Evolutionary conservation across 2,113 vertebrate genomes (phyloP), one percentile per base, ranked within the genome.

Genomic region (Agelaius phoeniceus): DNA sequence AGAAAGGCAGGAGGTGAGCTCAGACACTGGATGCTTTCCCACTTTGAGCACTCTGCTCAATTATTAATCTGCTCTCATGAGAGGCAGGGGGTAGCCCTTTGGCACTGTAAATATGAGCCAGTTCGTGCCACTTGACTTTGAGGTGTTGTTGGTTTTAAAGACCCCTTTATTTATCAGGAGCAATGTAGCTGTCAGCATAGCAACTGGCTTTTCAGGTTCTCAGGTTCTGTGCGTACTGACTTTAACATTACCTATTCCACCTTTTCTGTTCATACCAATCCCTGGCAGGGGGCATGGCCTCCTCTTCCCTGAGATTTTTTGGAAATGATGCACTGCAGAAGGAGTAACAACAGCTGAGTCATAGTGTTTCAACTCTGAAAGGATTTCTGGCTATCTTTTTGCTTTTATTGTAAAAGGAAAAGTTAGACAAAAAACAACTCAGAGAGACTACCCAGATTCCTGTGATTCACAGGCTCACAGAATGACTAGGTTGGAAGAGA

Each of bases 1-100:
- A 73, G 73, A 89, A 86, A 84, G 37, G 48, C 67, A 84, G 80
- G 68, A 96, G 46, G 48, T 90, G 84, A 96, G 49, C 41, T 88
- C 76, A 94, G 80, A 71, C 0, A 0, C 48, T 96, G 93, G 87
- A 80, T 5, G 2, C 26, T 54, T 92, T 90, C 89, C 91, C 76
- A 81, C 18, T 74, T 73, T 46, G 20, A 95, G 61, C 68, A 55
- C 46, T 90, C 55, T 86, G 22, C 26, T 92, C 43, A 73, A 62
- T 89, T 91, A 93, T 90, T 96, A 87, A 84, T 74, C 55, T 80
- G 3, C 26, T 87, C 43, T 81, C 65, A 54, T 27, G 43, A 66
- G 59, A 74, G 61, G 26, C 54, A 80, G 24, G 12, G 6, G 16
- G 5, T 15, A 87, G 55, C 39, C 39, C 33, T 51, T 71, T 77